Evolutionary conservation across 2,113 vertebrate genomes (phyloP).

Genomic region (Clarias macrocephalus): DNA sequence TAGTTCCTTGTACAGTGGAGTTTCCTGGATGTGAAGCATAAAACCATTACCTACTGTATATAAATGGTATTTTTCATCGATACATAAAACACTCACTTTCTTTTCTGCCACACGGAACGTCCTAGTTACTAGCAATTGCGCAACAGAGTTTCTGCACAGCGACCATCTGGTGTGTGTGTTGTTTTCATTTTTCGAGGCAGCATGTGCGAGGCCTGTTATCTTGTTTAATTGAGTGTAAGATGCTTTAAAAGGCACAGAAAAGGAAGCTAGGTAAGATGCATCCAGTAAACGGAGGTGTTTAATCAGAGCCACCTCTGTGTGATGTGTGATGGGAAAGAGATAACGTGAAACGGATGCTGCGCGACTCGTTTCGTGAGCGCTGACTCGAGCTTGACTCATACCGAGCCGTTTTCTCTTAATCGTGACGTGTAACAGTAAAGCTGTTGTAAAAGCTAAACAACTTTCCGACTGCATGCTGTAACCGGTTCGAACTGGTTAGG

Average conservation of each 20-base stretch:
- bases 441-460: no score
- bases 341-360: neutral
- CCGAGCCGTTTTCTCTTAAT: constrained; percentile 27
- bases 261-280: constrained; percentile 30
- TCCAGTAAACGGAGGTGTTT: neutral
- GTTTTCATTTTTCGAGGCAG: constrained; percentile 47
- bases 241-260: constrained; percentile 27
- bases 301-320: constrained; percentile 10
- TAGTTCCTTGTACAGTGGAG: constrained; percentile 93
- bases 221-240: constrained; percentile 26
- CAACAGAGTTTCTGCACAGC: neutral
- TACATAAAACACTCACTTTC: constrained; percentile 8
- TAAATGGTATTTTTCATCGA: constrained; percentile 22
- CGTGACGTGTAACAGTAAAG: constrained; percentile 13
- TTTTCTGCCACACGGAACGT: neutral
- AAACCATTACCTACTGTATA: constrained; percentile 36
- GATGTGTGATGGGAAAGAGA: constrained; percentile 39
- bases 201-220: constrained; percentile 6
- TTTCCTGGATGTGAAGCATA: constrained; percentile 74
- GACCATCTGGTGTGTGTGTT: constrained; percentile 18
- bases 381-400: neutral
- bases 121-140: neutral
- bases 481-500: neutral
- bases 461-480: no score
- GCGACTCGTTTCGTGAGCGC: neutral